phyloP scores from a whole-genome alignment of 1,140 invertebrate species.

The Drosophila sulfurigaster region DNA sequence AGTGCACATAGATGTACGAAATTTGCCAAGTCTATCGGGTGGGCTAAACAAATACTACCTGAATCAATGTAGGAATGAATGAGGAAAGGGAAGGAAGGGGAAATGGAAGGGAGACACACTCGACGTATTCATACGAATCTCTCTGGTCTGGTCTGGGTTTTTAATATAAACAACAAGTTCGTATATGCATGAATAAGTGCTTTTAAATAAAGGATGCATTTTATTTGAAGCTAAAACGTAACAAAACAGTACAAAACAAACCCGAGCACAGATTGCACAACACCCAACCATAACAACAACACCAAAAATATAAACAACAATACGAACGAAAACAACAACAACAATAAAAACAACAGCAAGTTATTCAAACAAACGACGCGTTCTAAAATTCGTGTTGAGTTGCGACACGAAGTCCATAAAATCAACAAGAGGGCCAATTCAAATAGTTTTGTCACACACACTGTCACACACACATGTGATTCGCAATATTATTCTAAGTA shows the following conservation, averaged over 20 bases:
- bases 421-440: slow-evolving; percentile 62
- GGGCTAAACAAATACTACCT: slow-evolving; percentile 32
- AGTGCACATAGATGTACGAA: slow-evolving; percentile 7
- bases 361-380: slow-evolving; percentile 67
- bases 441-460: slow-evolving; percentile 6
- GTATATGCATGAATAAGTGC: slow-evolving; percentile 68
- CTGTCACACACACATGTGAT: neutral
- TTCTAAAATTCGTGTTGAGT: slow-evolving; percentile 66
- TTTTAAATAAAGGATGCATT: slow-evolving; percentile 71
- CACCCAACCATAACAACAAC: slow-evolving; percentile 22
- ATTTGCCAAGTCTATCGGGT: slow-evolving; percentile 14
- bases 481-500: neutral
- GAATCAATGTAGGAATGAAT: slow-evolving; percentile 17
- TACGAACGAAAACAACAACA: slow-evolving; percentile 18
- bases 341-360: slow-evolving; percentile 54
- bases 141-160: slow-evolving; percentile 38
- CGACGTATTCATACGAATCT: slow-evolving; percentile 6
- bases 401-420: slow-evolving; percentile 65
- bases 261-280: slow-evolving; percentile 70
- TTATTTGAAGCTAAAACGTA: slow-evolving; percentile 55
- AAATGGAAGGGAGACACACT: neutral
- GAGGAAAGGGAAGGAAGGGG: neutral
- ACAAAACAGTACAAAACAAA: slow-evolving; percentile 69
- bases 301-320: slow-evolving; percentile 36
- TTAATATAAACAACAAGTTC: slow-evolving; percentile 66